Conservation (phyloP, 2,113 vertebrate species). For the Climacteris rufus region DNA sequence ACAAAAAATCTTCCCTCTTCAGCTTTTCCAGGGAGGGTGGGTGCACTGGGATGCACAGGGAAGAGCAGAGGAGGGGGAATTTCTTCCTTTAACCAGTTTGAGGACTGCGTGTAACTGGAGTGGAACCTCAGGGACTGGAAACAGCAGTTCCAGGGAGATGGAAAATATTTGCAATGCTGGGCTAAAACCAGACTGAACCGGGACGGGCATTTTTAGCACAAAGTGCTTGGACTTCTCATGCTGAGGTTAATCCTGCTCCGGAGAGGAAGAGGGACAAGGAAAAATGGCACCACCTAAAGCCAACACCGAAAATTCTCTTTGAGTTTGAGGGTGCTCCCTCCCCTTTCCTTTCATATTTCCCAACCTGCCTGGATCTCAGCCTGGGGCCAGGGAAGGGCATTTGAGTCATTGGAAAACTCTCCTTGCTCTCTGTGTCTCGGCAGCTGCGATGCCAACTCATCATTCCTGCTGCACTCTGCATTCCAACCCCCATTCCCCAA, state of each 20-base stretch:
- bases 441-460: background rate
- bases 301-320: background rate
- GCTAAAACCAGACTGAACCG: background rate
- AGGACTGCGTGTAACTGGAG: background rate
- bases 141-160: background rate
- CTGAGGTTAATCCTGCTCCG: background rate
- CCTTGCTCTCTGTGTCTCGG: background rate
- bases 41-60: background rate
- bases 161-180: background rate
- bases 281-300: background rate
- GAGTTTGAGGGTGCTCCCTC: background rate
- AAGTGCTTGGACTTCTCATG: background rate
- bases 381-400: background rate
- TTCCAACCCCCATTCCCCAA: background rate
- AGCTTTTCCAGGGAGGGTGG: conserved; percentile 10
- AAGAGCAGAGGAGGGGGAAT: background rate
- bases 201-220: background rate
- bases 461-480: background rate
- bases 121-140: background rate
- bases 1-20: background rate
- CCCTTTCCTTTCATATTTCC: background rate
- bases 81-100: background rate
- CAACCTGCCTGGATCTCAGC: background rate
- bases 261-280: background rate
- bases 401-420: background rate